Percentiles rank a stretch among this genome's conserved stretches.
These are phyloP conservation scores for Aurelia coerulea DNA, from an alignment of 30 jellyfish, hydroid and myxozoan genomes.

Conservation along the genomic window DNA sequence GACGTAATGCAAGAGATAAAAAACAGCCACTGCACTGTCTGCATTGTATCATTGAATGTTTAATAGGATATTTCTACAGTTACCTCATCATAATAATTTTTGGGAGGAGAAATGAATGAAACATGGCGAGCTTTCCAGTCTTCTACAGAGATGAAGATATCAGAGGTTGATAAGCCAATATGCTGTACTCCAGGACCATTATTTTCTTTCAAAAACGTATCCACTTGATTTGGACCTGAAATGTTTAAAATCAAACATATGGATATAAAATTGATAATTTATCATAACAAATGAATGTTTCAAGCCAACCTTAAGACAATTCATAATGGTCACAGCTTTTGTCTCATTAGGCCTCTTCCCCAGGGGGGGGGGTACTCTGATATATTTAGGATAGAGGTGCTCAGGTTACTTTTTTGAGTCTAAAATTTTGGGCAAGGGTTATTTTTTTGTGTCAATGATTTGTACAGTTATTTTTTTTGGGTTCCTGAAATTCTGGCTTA, in stretches of 20 bases:
- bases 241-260: background rate
- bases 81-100: conserved; percentile 87
- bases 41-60: too few relatives aligned
- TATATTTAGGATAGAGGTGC: too few relatives aligned
- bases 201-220: conserved; percentile 77
- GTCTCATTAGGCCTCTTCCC: too few relatives aligned
- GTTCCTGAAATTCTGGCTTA: too few relatives aligned
- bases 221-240: conserved; percentile 89
- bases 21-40: too few relatives aligned
- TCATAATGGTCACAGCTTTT: too few relatives aligned
- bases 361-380: too few relatives aligned
- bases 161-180: conserved; percentile 67
- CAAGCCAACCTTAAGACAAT: background rate
- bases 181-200: conserved; percentile 96
- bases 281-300: background rate
- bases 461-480: too few relatives aligned
- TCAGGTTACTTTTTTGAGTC: too few relatives aligned
- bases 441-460: too few relatives aligned
- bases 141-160: conserved; percentile 53
- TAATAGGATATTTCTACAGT: background rate
- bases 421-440: too few relatives aligned
- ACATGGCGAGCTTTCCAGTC: conserved; percentile 72
- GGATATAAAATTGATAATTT: background rate
- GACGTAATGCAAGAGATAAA: too few relatives aligned
- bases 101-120: conserved; percentile 74